A percentile compares a stretch with the other conserved stretches of the same genome.
Evolutionary conservation across 2,113 vertebrate species (phyloP).

Genomic region (Nibea albiflora): DNA sequence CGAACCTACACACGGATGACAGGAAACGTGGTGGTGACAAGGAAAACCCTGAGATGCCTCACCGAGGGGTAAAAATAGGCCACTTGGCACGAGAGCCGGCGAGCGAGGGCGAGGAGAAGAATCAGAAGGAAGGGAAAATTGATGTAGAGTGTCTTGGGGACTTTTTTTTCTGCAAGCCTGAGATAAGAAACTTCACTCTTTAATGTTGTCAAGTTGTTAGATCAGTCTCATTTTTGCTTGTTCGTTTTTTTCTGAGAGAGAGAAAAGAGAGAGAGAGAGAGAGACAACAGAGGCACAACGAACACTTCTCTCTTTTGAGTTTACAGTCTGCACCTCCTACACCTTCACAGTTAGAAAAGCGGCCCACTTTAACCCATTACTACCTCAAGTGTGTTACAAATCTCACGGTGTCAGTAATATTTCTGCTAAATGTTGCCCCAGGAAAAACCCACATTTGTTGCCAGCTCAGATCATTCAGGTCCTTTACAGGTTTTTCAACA

Average conservation of each 20-base stretch:
- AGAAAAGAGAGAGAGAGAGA: constrained; percentile 37
- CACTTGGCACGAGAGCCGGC: constrained; percentile 71
- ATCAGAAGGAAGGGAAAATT: constrained; percentile 79
- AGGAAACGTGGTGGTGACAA: constrained; percentile 79
- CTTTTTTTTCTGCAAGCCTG: constrained; percentile 84
- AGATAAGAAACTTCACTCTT: constrained; percentile 86
- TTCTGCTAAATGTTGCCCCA: constrained; percentile 15
- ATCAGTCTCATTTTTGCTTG: constrained; percentile 57
- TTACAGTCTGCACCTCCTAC: constrained; percentile 57
- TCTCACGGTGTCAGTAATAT: constrained; percentile 22
- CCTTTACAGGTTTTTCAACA: background rate
- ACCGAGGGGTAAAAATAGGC: constrained; percentile 87
- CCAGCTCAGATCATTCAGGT: background rate
- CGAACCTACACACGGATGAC: constrained; percentile 63
- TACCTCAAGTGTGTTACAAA: constrained; percentile 38
- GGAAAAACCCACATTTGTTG: constrained; percentile 28
- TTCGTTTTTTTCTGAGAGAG: constrained; percentile 22
- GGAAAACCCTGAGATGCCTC: constrained; percentile 87
- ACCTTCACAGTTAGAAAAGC: constrained; percentile 47
- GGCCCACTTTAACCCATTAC: constrained; percentile 36
- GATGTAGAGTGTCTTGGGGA: constrained; percentile 82
- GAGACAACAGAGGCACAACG: constrained; percentile 38
- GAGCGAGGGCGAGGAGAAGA: constrained; percentile 50
- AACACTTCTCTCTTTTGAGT: constrained; percentile 27
- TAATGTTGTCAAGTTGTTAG: constrained; percentile 60